Base-by-base conservation (phyloP, 2,888 invertebrate species). In the Pyrochroa serraticornis region DNA sequence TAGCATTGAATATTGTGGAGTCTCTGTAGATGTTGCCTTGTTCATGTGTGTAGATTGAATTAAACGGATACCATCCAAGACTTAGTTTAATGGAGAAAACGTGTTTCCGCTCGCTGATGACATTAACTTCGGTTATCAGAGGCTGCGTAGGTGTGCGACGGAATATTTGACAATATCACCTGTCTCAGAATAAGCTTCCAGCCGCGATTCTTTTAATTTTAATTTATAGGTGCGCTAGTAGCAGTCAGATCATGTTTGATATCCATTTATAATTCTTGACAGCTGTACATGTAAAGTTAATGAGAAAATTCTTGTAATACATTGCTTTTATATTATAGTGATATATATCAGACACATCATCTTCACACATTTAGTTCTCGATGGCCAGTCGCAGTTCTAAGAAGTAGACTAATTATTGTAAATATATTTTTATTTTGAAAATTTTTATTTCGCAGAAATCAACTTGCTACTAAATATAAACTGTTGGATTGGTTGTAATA, bases 71-170 rank as follows among this genome's bases (percentile, higher is more conserved):
- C 45, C 56, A 56, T 59, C 57, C 47, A 43, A 52, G 60, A 61
- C 42, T 52, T 37, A 41, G 51, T 62, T 61, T 66, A 66, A 66
- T 66, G 66, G 63, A 66, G 66, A 64, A 66, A 64, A 64, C 66
- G 61, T 66, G 66, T 66, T 62, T 61, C 55, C 50, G 58, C 46
- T 56, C 63, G 55, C 56, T 59, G 63, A 63, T 58, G 66, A 63
- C 62, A 62, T 66, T 64, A 66, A 55, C 48, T 59, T 58, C 47
- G 57, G 58, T 65, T 65, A 62, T 65, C 63, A 58, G 49, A 37
- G 45, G 38, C 22, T 33, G 55, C 50, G 59, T 58, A 58, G 58
- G 64, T 60, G 62, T 62, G 43, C 49, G 58, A 60, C 46, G 9
- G 58, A 53, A 53, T 54, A 53, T 62, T 62, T 58, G 60, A 58